A percentile compares a stretch with the other conserved stretches of the same genome.
Evolutionary conservation across 1,140 invertebrate genomes (phyloP).

Genomic region (Galleria mellonella): DNA sequence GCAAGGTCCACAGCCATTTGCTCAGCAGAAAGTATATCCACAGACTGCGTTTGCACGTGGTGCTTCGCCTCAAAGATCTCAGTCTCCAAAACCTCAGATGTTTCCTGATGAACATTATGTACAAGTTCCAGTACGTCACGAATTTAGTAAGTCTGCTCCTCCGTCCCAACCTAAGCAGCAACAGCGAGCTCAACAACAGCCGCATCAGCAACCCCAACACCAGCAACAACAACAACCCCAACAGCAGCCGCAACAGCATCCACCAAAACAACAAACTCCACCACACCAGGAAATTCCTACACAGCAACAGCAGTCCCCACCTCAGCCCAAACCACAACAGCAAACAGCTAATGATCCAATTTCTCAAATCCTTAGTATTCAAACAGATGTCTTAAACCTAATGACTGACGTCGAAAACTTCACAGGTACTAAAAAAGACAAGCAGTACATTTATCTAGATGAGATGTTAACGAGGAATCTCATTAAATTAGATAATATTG

Average conservation of each 20-base stretch:
- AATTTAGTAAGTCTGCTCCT: conserved; percentile 24
- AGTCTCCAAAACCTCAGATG: conserved; percentile 61
- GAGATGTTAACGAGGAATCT: conserved; percentile 96
- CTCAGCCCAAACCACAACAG: conserved; percentile 32
- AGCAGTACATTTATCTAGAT: conserved; percentile 91
- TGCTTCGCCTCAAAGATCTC: conserved; percentile 57
- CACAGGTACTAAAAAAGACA: conserved; percentile 83
- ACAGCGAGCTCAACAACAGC: conserved; percentile 43
- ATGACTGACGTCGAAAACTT: conserved; percentile 87
- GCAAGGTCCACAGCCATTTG: conserved; percentile 54
- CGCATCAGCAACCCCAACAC: conserved; percentile 33
- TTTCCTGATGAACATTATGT: conserved; percentile 55
- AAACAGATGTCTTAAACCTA: conserved; percentile 86
- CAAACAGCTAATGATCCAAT: conserved; percentile 80
- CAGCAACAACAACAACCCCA: conserved; percentile 33
- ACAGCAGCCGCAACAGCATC: conserved; percentile 34
- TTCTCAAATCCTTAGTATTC: conserved; percentile 85
- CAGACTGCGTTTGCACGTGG: conserved; percentile 49
- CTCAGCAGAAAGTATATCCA: conserved; percentile 57
- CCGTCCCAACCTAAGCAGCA: conserved; percentile 52
- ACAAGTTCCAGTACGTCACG: conserved; percentile 52
- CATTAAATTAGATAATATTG: conserved; percentile 92
- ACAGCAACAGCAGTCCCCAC: conserved; percentile 36
- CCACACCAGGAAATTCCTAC: conserved; percentile 37
- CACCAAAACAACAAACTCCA: conserved; percentile 27